Conservation (phyloP, 1,140 invertebrate species). For the Galendromus occidentalis region DNA sequence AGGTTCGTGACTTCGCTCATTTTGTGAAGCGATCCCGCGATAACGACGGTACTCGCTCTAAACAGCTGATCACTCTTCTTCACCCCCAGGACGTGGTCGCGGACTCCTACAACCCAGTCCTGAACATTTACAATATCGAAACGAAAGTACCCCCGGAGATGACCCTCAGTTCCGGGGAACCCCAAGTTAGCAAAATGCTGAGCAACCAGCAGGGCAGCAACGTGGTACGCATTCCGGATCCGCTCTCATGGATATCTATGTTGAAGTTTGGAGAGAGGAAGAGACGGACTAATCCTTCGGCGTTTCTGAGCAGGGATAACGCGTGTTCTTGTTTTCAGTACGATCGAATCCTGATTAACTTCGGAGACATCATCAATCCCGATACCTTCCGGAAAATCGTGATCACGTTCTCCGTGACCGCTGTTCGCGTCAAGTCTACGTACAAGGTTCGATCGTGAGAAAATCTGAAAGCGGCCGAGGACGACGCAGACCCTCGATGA, state of each 20-base stretch:
- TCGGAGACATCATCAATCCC: slow-evolving; percentile 27
- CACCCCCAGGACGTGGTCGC: not conserved
- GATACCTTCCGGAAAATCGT: slow-evolving; percentile 14
- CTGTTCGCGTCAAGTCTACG: not conserved
- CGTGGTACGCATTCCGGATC: not conserved
- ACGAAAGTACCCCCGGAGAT: not conserved
- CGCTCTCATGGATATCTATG: too few relatives aligned
- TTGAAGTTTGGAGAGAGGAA: too few relatives aligned
- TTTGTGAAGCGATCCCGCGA: too few relatives aligned
- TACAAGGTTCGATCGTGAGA: too few relatives aligned
- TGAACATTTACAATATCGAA: not conserved
- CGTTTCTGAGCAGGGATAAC: too few relatives aligned
- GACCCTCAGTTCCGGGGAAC: not conserved
- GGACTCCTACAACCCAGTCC: slow-evolving; percentile 7
- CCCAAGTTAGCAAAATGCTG: slow-evolving; percentile 4
- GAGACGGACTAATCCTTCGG: too few relatives aligned
- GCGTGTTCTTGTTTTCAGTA: slow-evolving; percentile 23
- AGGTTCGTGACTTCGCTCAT: not conserved
- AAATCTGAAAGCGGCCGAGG: too few relatives aligned
- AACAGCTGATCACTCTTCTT: not conserved
- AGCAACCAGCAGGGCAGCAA: not conserved
- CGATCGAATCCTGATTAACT: slow-evolving; percentile 28
- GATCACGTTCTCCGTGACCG: slow-evolving; percentile 26
- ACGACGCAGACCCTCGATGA: too few relatives aligned
- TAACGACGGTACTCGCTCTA: too few relatives aligned